Base-by-base conservation (phyloP, 1,140 invertebrate genomes). In the Cyphomyrmex costatus region DNA sequence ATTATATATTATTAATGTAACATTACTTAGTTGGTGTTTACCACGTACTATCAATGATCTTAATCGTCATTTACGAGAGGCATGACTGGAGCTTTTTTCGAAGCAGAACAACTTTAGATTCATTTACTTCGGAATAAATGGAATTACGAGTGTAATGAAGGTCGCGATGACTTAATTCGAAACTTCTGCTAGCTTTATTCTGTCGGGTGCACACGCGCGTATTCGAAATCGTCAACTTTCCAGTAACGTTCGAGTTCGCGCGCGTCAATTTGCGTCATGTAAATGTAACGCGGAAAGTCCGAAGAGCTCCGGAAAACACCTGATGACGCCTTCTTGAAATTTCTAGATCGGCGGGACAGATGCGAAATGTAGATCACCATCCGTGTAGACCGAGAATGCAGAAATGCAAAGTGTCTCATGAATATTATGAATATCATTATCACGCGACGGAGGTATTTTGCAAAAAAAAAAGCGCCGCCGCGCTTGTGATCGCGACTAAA, bases 341-440 rank as follows among this genome's bases (percentile, higher is more conserved):
- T 80, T 68, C 27, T 24, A 80, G 63, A 53, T 80, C n/a, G 42
- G 3, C 14, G 14, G 16, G 16, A 33, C 4, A 53, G 24, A 66
- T 33, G 24, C 33, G 12, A 36, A 68, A 33, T 58, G 24, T 46
- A 46, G 46, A 66, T 51, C 12, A 6, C 21, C 33, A 36, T 0
- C 19, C 10, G 8, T 16, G 53, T 58, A 76, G 33, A 42, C 3
- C 21, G 16, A 27, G 24, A 0, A 46, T 60, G 16, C 12, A 10
- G 12, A 58, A 36, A 68, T 79, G 4, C 30, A 51, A 68, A 53
- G 33, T 19, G 12, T 5, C 27, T 79, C 42, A 24, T 79, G 27
- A 79, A 79, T 79, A 36, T 70, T 36, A 30, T 4, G 5, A 63
- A 63, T 78, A 65, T n/a, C 36, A 63, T 65, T 49, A 49, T 49